Conservation (phyloP, 2,113 vertebrate species). For the Pygoscelis adeliae region DNA sequence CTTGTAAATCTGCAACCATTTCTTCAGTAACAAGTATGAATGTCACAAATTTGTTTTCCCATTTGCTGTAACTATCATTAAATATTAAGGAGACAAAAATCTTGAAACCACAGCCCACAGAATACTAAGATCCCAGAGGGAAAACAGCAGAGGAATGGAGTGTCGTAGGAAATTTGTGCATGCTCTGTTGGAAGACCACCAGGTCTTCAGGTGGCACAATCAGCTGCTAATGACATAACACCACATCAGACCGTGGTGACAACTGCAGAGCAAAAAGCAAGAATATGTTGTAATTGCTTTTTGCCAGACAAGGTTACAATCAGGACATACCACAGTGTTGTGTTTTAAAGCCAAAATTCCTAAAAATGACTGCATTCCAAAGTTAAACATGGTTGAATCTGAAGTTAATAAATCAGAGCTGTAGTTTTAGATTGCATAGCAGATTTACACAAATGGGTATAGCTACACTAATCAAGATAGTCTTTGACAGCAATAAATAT, state of each 20-base stretch:
- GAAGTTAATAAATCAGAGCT: not conserved
- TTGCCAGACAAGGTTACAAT: not conserved
- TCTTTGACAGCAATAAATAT: not conserved
- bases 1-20: not conserved
- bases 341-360: not conserved
- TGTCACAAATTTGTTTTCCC: not conserved
- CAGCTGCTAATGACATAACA: not conserved
- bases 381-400: not conserved
- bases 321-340: accelerated
- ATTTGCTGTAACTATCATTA: not conserved
- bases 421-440: not conserved
- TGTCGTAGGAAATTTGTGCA: not conserved
- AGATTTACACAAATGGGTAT: not conserved
- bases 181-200: not conserved
- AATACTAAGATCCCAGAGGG: not conserved
- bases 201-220: not conserved
- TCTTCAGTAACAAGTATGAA: not conserved
- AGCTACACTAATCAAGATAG: not conserved
- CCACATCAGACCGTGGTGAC: not conserved
- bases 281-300: not conserved
- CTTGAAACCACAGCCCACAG: not conserved
- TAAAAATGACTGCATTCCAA: not conserved
- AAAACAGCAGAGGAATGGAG: not conserved
- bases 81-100: not conserved
- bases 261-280: not conserved